Percentiles rank a stretch among this genome's conserved stretches.
phyloP scores from a whole-genome alignment of 2,888 invertebrate genomes.

The Lycocerus yunnanus region DNA sequence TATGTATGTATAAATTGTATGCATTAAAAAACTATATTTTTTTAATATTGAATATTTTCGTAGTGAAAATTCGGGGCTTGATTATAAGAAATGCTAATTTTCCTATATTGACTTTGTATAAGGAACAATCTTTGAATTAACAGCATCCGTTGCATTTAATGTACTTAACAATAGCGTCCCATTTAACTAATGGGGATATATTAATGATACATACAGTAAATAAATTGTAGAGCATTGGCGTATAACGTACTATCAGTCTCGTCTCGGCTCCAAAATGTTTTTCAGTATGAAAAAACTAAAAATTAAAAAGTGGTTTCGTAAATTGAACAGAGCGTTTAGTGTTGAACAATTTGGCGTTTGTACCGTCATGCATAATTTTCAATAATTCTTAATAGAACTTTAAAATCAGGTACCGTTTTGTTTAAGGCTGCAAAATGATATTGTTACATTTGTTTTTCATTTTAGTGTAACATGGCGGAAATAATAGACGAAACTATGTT shows the following conservation, averaged over 20 bases:
- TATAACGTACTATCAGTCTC: not conserved
- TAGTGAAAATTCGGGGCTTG: not conserved
- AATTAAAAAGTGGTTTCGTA: conserved; percentile 24
- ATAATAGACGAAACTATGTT: not conserved
- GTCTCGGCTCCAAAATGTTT: not conserved
- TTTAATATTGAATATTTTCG: not conserved
- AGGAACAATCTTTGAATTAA: conserved; percentile 21
- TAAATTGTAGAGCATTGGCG: not conserved
- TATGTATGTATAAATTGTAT: too few species aligned
- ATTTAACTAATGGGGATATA: not conserved
- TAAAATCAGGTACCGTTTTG: not conserved
- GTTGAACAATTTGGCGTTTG: conserved; percentile 21
- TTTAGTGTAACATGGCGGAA: not conserved
- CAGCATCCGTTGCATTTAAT: conserved; percentile 22
- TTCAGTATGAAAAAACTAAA: conserved; percentile 25
- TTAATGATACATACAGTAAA: not conserved
- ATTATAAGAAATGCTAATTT: not conserved
- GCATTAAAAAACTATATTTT: too few species aligned
- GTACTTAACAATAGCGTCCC: not conserved
- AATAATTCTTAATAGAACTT: conserved; percentile 14
- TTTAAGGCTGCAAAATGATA: not conserved
- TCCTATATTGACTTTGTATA: not conserved
- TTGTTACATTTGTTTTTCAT: not conserved
- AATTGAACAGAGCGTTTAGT: conserved; percentile 22
- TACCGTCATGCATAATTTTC: conserved; percentile 28